Conservation (phyloP, 2,797 vertebrate genomes). For the Muraenolepis orangiensis region DNA sequence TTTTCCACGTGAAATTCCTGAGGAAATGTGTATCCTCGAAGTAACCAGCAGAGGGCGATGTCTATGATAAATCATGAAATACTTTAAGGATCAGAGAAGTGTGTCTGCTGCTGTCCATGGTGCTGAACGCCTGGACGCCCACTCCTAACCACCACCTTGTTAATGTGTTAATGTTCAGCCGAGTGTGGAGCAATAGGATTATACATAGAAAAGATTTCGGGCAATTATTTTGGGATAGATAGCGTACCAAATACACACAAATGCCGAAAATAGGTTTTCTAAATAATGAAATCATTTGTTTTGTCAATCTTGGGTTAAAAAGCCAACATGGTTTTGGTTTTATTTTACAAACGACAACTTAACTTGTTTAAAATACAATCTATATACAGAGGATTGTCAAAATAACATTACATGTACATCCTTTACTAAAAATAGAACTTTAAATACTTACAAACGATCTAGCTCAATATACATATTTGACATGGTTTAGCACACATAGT, state of each 20-base stretch:
- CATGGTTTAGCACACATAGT: slow-evolving; percentile 61
- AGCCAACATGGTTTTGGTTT: slow-evolving; percentile 25
- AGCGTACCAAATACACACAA: background rate
- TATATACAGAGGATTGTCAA: slow-evolving; percentile 49
- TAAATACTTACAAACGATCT: slow-evolving; percentile 75
- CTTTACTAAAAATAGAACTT: slow-evolving; percentile 78
- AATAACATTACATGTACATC: slow-evolving; percentile 61
- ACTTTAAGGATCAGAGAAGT: slow-evolving; percentile 19
- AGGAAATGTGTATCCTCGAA: background rate
- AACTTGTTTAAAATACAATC: slow-evolving; percentile 62
- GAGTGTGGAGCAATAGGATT: background rate
- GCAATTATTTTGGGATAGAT: background rate
- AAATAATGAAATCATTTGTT: background rate
- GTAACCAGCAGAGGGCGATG: slow-evolving; percentile 42
- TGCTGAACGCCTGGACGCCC: slow-evolving; percentile 70
- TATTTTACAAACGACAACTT: slow-evolving; percentile 49
- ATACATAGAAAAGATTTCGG: background rate
- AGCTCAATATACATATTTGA: slow-evolving; percentile 78
- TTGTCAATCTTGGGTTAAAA: slow-evolving; percentile 13
- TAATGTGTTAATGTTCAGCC: no score
- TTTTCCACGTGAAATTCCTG: background rate
- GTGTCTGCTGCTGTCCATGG: slow-evolving; percentile 72
- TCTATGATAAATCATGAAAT: slow-evolving; percentile 19
- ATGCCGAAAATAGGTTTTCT: background rate
- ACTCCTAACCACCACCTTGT: slow-evolving; percentile 58